Conservation (phyloP, 2,888 invertebrate species). For the Drosophila subquinaria region DNA sequence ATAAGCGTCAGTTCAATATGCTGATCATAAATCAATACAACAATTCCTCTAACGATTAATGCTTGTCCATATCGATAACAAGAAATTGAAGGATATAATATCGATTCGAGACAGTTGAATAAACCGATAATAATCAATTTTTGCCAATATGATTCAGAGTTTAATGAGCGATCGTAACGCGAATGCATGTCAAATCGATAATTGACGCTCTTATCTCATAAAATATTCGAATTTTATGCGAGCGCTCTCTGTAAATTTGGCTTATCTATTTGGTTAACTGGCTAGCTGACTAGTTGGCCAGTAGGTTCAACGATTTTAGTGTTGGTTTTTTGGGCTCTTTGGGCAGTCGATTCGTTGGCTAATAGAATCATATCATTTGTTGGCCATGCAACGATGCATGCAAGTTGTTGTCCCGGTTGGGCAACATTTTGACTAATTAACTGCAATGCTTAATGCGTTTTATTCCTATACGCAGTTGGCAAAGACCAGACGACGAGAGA, state of each 20-base stretch:
- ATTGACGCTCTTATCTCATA: neutral
- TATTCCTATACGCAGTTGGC: conserved; percentile 18
- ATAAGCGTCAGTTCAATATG: neutral
- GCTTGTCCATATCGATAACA: conserved; percentile 1
- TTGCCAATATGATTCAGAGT: neutral
- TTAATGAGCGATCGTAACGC: neutral
- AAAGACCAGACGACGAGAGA: conserved; percentile 18
- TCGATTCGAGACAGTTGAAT: neutral
- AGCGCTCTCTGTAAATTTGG: conserved; percentile 1
- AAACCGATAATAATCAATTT: neutral
- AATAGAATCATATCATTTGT: conserved; percentile 68
- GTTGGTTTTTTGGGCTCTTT: conserved; percentile 9
- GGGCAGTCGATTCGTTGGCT: conserved; percentile 22
- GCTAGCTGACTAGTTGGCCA: neutral
- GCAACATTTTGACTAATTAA: conserved; percentile 80
- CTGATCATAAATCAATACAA: neutral
- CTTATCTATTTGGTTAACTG: conserved; percentile 7
- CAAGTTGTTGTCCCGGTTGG: conserved; percentile 68
- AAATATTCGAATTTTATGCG: conserved; percentile 2
- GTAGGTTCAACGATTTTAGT: conserved; percentile 30
- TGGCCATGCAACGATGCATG: conserved; percentile 4
- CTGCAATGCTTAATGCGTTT: conserved; percentile 66
- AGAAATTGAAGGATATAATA: neutral
- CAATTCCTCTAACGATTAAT: neutral
- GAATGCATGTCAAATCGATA: conserved; percentile 9